Evolutionary conservation across 23 tunicate species (phyloP), one percentile per base, ranked within the genome.

Genomic region (Styela plicata): DNA sequence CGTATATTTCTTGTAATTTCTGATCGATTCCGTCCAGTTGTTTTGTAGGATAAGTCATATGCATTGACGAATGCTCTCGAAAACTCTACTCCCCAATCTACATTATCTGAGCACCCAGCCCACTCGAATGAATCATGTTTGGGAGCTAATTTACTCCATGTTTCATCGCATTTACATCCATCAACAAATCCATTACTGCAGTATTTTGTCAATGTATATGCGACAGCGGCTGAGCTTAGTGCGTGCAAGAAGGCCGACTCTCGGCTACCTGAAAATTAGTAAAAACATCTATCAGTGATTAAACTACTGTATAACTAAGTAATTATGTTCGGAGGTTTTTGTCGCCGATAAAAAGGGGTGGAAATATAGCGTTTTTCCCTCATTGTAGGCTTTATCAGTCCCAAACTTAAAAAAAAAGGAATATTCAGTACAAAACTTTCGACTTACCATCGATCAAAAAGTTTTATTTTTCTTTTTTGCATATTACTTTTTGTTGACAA

Each of bases 231-330:
- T 21, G 97, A 91, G 26, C 88, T 86, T 19, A 91, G 22, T 13
- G 97, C 97, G 70, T 91, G 79, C n/a, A 91, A 86, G 78, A 86
- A 86, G 13, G 97, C 91, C 23, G 97, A 79, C 64, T 91, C 97
- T 30, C 86, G 69, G 44, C 81, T 76, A 76, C 81, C 81, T 76
- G 31, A 67, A 67, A 25, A 25, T 67, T 22, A 25, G 1, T 0
- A 67, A 27, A 1, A 29, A 25, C n/a, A n/a, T n/a, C n/a, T n/a
- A n/a, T n/a, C n/a, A n/a, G n/a, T n/a, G n/a, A n/a, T n/a, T n/a
- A n/a, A n/a, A n/a, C n/a, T n/a, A n/a, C n/a, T n/a, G n/a, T n/a
- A n/a, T n/a, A n/a, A n/a, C n/a, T n/a, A n/a, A n/a, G n/a, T n/a
- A n/a, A n/a, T n/a, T n/a, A n/a, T n/a, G n/a, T n/a, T n/a, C n/a